Base-by-base conservation (phyloP, 2,888 invertebrate genomes). In the Synergus japonicus region DNA sequence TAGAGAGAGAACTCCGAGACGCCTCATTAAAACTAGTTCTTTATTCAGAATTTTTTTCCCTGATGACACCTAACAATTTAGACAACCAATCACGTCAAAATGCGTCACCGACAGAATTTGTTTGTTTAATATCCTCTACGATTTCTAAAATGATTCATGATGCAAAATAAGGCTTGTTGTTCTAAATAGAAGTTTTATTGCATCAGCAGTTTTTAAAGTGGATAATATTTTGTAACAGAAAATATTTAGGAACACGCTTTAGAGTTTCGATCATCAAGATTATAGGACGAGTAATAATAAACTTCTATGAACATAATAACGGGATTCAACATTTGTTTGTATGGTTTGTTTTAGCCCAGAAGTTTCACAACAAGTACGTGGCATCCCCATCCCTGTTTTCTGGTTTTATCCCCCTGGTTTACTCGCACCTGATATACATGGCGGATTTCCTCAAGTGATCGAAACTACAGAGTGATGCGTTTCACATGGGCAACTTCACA, bases 401-500 rank as follows among this genome's bases (percentile, higher is more conserved):
- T 2, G 13, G n/a, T n/a, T 54, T 54, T 8, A 54, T n/a, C n/a
- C 54, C n/a, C 54, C 8, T 8, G n/a, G 54, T n/a, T 5, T 8
- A 9, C 54, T 54, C n/a, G 0, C 54, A 54, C 54, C n/a, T 54
- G 54, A 54, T 60, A 29, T 49, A 37, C 54, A 37, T 10, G 73
- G 49, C 29, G 49, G 73, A 73, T 73, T 73, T 49, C 54, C 73
- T n/a, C 37, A 73, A 54, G 54, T 49, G 49, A 37, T 73, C 37
- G 54, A 73, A 73, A 73, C n/a, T 54, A 54, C n/a, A 54, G 41
- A 49, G 49, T 69, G 54, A 73, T 54, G 49, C 5, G 49, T 49
- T 54, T 54, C 54, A 73, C 73, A 37, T 73, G 54, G 54, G 37
- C 54, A 73, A 54, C n/a, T 73, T 54, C 67, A 67, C 66, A n/a